Evolutionary conservation across 2,888 invertebrate species (phyloP).

Genomic region (Trypoxylon attenuatum): DNA sequence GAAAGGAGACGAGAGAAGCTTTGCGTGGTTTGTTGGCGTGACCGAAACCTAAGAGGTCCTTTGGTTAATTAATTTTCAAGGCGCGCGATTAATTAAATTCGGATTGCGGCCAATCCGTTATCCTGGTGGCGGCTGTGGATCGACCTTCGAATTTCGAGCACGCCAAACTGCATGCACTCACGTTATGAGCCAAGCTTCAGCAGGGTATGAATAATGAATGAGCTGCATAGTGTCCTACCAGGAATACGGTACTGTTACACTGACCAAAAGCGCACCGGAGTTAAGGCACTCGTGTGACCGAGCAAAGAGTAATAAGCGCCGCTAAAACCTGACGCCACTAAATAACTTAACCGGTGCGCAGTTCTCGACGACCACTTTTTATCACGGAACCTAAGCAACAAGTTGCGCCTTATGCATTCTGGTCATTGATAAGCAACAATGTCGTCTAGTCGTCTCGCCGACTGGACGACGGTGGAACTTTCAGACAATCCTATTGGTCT

Average conservation of each 20-base stretch:
- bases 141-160: constrained; percentile 58
- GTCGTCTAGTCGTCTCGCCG: too few species aligned
- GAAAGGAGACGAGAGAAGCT: too few species aligned
- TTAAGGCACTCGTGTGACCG: constrained; percentile 51
- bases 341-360: constrained; percentile 49
- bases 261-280: constrained; percentile 42
- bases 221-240: constrained; percentile 57
- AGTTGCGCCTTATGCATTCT: constrained; percentile 6
- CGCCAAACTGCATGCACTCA: constrained; percentile 60
- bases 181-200: constrained; percentile 57
- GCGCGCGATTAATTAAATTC: not conserved
- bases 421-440: not conserved
- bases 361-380: constrained; percentile 28
- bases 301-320: constrained; percentile 31
- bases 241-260: constrained; percentile 57
- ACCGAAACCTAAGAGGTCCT: too few species aligned
- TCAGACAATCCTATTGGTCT: too few species aligned
- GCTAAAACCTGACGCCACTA: constrained; percentile 43
- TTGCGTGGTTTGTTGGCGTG: too few species aligned
- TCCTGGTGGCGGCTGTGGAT: constrained; percentile 16
- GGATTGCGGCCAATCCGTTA: constrained; percentile 31
- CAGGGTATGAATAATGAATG: constrained; percentile 65
- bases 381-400: constrained; percentile 7
- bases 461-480: too few species aligned
- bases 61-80: too few species aligned